Conservation (phyloP, 2,888 invertebrate genomes). For the Electrophaes corylata region DNA sequence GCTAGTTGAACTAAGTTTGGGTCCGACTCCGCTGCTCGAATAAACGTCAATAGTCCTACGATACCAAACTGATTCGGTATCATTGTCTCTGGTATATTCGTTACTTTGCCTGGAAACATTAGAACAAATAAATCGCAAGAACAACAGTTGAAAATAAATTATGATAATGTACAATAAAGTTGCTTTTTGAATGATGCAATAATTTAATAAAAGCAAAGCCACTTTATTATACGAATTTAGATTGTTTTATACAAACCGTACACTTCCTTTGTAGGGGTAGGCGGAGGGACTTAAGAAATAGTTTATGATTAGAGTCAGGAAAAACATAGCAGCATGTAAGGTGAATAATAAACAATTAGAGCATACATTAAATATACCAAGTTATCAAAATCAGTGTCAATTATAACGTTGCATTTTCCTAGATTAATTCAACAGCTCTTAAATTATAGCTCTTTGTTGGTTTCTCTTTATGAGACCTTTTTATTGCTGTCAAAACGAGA, state of each 20-base stretch:
- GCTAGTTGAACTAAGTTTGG: conserved; percentile 98
- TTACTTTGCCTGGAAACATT: conserved; percentile 91
- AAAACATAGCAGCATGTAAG: conserved; percentile 21
- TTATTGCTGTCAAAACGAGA: not conserved
- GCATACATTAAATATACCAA: conserved; percentile 4
- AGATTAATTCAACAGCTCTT: too few species aligned
- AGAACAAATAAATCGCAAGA: conserved; percentile 29
- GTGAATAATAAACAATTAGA: conserved; percentile 30
- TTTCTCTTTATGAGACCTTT: not conserved
- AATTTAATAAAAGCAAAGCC: conserved; percentile 32
- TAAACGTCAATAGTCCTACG: conserved; percentile 98
- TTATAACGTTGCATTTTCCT: not conserved
- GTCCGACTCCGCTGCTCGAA: conserved; percentile 98
- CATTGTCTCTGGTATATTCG: conserved; percentile 99
- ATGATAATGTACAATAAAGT: conserved; percentile 45
- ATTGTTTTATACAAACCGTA: conserved; percentile 71
- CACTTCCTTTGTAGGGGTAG: conserved; percentile 56
- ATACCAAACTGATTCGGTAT: conserved; percentile 99
- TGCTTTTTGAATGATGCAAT: conserved; percentile 29
- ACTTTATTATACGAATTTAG: conserved; percentile 49
- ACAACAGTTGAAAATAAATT: conserved; percentile 7
- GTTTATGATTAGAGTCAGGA: conserved; percentile 27
- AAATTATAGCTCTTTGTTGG: too few species aligned
- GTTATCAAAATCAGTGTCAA: not conserved
- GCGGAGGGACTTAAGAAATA: conserved; percentile 39